Base-by-base conservation (phyloP, 2,113 vertebrate genomes). In the Apodemus sylvaticus region DNA sequence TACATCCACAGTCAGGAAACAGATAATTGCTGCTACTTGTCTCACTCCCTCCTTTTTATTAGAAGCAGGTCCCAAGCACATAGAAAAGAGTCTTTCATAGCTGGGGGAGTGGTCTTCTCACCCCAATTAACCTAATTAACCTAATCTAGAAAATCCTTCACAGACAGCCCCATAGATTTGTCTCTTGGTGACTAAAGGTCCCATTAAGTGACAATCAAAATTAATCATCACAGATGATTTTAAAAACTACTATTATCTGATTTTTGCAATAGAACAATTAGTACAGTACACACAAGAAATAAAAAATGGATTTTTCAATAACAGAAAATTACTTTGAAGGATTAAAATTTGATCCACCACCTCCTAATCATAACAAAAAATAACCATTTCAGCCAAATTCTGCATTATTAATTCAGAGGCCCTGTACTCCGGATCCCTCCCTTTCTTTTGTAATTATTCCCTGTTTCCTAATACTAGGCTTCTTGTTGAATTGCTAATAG, bases 381-480 rank as follows among this genome's bases (percentile, higher is more conserved):
- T 71, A 81, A 88, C n/a, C 7, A 60, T 79, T 93, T 95, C 19
- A 39, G 31, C 51, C 86, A 96, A 94, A 96, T 96, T 94, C 71
- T 92, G 11, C 39, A 86, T 82, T 91, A 90, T 74, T 17, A 86
- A 78, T 93, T 94, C 87, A 86, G 45, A 78, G 71, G 58, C 58
- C 64, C 60, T 91, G 94, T 94, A 77, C 53, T 74, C 53, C 11
- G 95, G 62, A 76, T 60, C 55, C 36, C 14, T 91, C 9, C 62
- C 42, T 85, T 95, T 95, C 77, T 97, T 94, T 93, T 83, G 39
- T 91, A 96, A 97, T 97, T 97, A 97, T 83, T 94, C 39, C 71
- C 77, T 86, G 79, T 68, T 89, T 97, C 66, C 85, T 92, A 95
- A 96, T 77, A 73, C 17, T 71, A 96, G 78, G 36, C 85, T 96